phyloP scores from a whole-genome alignment of 2,113 vertebrate genomes.

The Apodemus speciosus region DNA sequence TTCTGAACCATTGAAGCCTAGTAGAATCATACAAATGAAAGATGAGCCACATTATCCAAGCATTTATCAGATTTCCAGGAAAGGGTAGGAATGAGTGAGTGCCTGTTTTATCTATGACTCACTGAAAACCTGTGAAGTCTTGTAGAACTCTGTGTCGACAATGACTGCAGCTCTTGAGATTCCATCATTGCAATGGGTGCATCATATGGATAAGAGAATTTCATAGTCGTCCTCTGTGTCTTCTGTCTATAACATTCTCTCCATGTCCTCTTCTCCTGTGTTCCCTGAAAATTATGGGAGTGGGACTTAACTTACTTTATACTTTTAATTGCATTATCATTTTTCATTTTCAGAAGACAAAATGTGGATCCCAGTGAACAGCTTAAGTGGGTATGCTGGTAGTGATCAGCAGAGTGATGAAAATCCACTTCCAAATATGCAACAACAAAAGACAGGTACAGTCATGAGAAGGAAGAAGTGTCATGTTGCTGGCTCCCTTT shows the following conservation, averaged over 20 bases:
- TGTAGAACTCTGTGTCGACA: not conserved
- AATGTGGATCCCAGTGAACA: conserved; percentile 80
- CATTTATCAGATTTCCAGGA: not conserved
- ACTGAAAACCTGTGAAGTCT: not conserved
- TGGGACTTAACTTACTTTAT: not conserved
- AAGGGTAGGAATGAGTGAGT: too few species aligned
- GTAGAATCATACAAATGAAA: not conserved
- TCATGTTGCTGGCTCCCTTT: not conserved
- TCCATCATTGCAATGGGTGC: not conserved
- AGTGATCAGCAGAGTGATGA: conserved; percentile 43
- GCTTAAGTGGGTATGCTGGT: conserved; percentile 72
- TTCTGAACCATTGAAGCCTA: not conserved
- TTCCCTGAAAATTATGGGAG: not conserved
- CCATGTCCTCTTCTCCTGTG: not conserved
- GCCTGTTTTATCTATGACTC: not conserved
- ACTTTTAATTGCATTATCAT: not conserved
- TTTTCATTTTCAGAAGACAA: conserved; percentile 76
- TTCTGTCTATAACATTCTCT: not conserved
- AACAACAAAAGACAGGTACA: conserved; percentile 64
- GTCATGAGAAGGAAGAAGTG: not conserved
- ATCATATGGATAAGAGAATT: too few species aligned
- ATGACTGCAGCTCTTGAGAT: not conserved
- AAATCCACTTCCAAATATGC: not conserved
- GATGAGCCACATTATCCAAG: too few species aligned
- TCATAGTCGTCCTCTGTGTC: not conserved